Evolutionary conservation across 2,113 vertebrate genomes (phyloP).

Genomic region (Physeter macrocephalus): DNA sequence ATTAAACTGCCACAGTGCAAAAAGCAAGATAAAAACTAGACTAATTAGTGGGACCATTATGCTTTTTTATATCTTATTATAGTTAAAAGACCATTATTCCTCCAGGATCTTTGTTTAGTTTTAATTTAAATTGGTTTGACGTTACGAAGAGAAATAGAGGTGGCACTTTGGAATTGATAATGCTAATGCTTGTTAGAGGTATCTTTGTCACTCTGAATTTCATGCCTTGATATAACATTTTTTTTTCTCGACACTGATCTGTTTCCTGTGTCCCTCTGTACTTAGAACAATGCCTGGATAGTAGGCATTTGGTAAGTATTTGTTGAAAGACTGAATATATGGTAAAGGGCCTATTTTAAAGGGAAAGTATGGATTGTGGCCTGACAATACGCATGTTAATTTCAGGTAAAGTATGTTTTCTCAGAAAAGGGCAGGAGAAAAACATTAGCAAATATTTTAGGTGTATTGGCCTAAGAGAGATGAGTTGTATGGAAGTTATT

Average conservation of each 20-base stretch:
- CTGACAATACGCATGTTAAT: background rate
- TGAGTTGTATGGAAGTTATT: background rate
- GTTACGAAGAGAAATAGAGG: background rate
- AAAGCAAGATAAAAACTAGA: conserved; percentile 32
- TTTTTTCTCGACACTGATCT: background rate
- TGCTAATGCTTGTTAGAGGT: background rate
- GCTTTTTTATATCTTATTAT: background rate
- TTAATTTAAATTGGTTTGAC: conserved; percentile 24
- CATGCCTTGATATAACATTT: background rate
- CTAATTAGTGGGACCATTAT: background rate
- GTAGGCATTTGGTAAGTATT: background rate
- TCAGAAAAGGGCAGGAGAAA: background rate
- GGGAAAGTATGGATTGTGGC: background rate
- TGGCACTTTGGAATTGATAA: background rate
- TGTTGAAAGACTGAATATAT: background rate
- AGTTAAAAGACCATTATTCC: background rate
- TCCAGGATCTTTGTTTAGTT: background rate
- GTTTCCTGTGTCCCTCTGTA: background rate
- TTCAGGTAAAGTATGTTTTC: background rate
- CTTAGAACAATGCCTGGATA: background rate
- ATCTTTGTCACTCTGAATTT: background rate
- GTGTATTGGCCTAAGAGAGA: background rate
- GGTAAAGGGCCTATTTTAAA: background rate
- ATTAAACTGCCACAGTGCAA: conserved; percentile 3
- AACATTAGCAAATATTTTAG: background rate